These are phyloP conservation scores for zebrafish (Danio rerio) DNA, from an alignment of 2,113 vertebrate genomes.

Conservation along the genomic window DNA sequence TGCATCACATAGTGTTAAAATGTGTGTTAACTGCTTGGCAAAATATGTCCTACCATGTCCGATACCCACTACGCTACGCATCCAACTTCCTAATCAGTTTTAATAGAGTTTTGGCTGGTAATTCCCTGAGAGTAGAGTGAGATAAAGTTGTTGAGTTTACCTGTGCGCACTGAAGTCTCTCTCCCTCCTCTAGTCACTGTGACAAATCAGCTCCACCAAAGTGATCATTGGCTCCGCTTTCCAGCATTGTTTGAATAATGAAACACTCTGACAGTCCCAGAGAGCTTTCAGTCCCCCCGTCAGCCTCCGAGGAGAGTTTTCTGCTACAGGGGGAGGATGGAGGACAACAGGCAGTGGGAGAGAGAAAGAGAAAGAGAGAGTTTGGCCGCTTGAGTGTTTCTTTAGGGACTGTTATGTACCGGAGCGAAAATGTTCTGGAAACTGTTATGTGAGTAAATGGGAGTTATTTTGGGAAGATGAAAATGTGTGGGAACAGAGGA, in stretches of 20 bases:
- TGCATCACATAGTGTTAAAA: neutral
- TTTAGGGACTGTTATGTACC: constrained; percentile 67
- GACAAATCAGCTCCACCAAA: constrained; percentile 18
- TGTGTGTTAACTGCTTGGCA: neutral
- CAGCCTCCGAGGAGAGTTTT: constrained; percentile 52
- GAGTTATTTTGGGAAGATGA: constrained; percentile 70
- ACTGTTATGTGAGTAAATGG: constrained; percentile 75
- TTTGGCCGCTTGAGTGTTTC: constrained; percentile 47
- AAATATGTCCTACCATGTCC: neutral
- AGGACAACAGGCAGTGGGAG: neutral
- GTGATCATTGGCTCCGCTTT: constrained; percentile 28
- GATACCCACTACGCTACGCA: neutral
- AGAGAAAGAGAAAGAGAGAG: constrained; percentile 21
- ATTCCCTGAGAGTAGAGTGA: constrained; percentile 13
- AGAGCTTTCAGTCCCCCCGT: constrained; percentile 68
- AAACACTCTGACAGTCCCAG: constrained; percentile 70
- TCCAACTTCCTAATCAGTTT: neutral
- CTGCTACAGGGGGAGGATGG: neutral
- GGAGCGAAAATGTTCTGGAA: constrained; percentile 70
- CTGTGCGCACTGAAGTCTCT: constrained; percentile 1
- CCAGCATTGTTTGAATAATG: constrained; percentile 69
- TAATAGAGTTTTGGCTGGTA: constrained; percentile 5
- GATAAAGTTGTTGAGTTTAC: constrained; percentile 24
- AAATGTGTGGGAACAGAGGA: constrained; percentile 65
- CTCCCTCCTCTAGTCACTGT: constrained; percentile 19